Conservation (phyloP, 1,140 invertebrate genomes). For the Rhopalosiphum padi region DNA sequence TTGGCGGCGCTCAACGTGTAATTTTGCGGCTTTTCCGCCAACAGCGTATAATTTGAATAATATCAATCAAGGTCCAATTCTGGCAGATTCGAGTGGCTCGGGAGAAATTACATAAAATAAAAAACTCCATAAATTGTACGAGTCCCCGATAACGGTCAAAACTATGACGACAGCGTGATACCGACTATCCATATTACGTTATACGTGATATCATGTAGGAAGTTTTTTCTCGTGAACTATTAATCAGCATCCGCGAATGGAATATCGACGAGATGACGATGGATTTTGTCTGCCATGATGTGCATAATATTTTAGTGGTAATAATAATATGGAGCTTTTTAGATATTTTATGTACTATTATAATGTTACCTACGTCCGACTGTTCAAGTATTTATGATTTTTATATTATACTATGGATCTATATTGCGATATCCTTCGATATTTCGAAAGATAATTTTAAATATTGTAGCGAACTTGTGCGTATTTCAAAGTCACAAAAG, state of each 20-base stretch:
- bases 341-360: neutral
- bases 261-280: neutral
- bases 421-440: neutral
- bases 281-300: neutral
- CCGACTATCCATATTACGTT: neutral
- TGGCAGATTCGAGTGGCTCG: neutral
- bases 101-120: neutral
- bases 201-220: neutral
- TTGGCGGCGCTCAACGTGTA: neutral
- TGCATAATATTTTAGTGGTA: neutral
- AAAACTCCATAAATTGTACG: neutral
- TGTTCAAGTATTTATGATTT: neutral
- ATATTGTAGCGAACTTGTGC: too few species aligned
- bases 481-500: too few species aligned
- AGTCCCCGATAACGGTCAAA: neutral
- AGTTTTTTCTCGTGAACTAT: neutral
- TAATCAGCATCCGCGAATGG: neutral
- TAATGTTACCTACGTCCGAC: neutral
- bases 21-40: conserved; percentile 42
- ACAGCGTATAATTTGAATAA: conserved; percentile 26
- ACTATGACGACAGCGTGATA: neutral
- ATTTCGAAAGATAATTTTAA: neutral
- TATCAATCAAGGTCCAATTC: conserved; percentile 10
- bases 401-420: too few species aligned
- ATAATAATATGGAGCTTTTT: neutral